Evolutionary conservation across 2,113 vertebrate genomes (phyloP).

Genomic region (Amphilophus citrinellus): DNA sequence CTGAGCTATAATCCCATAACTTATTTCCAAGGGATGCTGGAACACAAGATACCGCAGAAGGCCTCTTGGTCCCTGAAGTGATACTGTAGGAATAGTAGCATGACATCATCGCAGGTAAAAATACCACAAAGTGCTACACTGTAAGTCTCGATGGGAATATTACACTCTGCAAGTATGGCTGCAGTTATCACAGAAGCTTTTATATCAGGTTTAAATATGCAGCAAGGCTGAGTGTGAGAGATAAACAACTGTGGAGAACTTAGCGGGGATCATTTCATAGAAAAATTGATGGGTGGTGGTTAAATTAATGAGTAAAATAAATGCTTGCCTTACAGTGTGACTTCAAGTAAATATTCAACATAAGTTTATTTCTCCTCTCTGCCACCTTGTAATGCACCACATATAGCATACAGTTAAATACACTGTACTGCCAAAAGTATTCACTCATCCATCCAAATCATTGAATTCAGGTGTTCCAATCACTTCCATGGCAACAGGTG

Average conservation of each 20-base stretch:
- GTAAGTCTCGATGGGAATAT: constrained; percentile 20
- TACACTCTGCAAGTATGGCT: constrained; percentile 2
- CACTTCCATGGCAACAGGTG: too few species aligned
- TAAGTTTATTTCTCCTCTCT: not conserved
- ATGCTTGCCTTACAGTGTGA: not conserved
- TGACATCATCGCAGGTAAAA: constrained; percentile 55
- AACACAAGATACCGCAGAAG: constrained; percentile 25
- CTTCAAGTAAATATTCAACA: not conserved
- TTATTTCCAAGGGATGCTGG: constrained; percentile 41
- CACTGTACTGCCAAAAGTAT: too few species aligned
- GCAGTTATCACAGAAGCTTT: not conserved
- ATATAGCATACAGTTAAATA: too few species aligned
- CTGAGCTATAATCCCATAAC: constrained; percentile 32
- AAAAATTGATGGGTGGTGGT: not conserved
- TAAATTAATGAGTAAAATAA: constrained; percentile 3
- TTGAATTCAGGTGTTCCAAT: too few species aligned
- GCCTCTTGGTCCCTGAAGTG: constrained; percentile 39
- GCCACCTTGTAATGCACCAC: too few species aligned
- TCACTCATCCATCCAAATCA: too few species aligned
- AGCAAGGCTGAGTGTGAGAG: not conserved
- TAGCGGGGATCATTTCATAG: not conserved
- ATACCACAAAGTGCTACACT: constrained; percentile 33
- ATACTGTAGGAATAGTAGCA: constrained; percentile 40
- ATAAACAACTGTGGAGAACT: not conserved
- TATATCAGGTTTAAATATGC: not conserved